Base-by-base conservation (phyloP, 2,113 vertebrate genomes). In the Nibea albiflora region DNA sequence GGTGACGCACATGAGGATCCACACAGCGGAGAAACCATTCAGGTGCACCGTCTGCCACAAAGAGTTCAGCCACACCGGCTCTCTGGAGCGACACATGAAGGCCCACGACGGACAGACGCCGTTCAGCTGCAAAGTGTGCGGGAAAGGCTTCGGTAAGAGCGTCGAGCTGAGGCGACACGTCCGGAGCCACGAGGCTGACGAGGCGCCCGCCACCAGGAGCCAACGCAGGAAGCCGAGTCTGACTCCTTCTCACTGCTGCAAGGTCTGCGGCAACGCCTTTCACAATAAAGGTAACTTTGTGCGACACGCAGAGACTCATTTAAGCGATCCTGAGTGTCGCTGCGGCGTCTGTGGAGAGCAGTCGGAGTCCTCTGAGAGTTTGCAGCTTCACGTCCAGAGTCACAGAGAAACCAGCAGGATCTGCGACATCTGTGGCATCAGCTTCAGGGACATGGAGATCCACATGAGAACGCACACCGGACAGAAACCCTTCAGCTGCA, bases 361-460 rank as follows among this genome's bases (percentile, higher is more conserved):
- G 17, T 11, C 44, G 0, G 83, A 81, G 11, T 88, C 91, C 12
- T 28, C 74, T 0, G 90, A 90, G 47, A 63, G 47, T 46, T 54
- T 92, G 76, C 83, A 73, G 61, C 67, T 88, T 2, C 91, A 92
- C 85, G 78, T 92, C 31, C 90, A 90, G 74, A 76, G 57, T 49
- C 91, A 92, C 81, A 19, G 88, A 35, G 85, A 91, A 17, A 82
- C 68, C 14, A 80, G 54, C 50, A 26, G 76, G 31, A 53, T 88
- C 46, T 97, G 96, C 0, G 95, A 94, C 26, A 63, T 91, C 66
- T 94, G 93, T 2, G 85, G 88, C 4, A 66, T 78, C 58, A 72
- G 70, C 71, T 91, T 92, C 63, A 85, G 82, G 73, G 91, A 90
- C 77, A 89, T 87, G 89, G 85, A 86, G 66, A 68, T 86, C 60